Evolutionary conservation across 2,113 vertebrate genomes (phyloP), one percentile per base, ranked within the genome.

Genomic region (Turnix velox): DNA sequence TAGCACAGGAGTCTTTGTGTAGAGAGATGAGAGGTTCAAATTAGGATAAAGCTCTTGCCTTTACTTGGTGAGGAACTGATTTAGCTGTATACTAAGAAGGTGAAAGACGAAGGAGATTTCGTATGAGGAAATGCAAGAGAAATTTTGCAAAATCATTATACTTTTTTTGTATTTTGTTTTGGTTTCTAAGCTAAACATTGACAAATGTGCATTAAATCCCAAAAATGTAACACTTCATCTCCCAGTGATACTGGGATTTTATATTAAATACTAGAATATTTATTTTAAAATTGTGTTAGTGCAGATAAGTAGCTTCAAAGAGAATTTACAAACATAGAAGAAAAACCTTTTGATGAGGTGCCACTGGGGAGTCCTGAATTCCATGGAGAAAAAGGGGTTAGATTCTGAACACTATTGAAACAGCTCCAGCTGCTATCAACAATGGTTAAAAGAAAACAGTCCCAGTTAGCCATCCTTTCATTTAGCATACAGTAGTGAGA

Each of bases 1-100:
- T 87, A 77, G 18, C 11, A 45, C 9, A 39, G 25, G 3, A 71
- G 16, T 31, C 2, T 42, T 52, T 4, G 2, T 0, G 0, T 0
- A 61, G 33, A 11, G 24, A 58, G 14, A 33, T 42, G 17, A 6
- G 6, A 74, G 3, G 3, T 48, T 92, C 31, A 37, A 54, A 58
- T 6, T 20, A 40, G 4, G 4, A 49, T 31, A 40, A 24, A 43
- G 3, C 4, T 13, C 10, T 20, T 30, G 11, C 2, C 2, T 58
- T 79, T 74, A 39, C 74, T 87, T 63, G n/a, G 6, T 58, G 27
- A 55, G 23, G 27, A 66, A 49, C 7, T 8, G 1, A 9, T 37
- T n/a, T 40, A 37, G 3, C 7, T 93, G 2, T 23, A 20, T 6
- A 42, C 18, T 12, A 54, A 85, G 22, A 52, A 84, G 13, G 15